These are phyloP conservation scores for Melipona bicolor DNA, from an alignment of 2,888 invertebrate species.

Conservation along the genomic window DNA sequence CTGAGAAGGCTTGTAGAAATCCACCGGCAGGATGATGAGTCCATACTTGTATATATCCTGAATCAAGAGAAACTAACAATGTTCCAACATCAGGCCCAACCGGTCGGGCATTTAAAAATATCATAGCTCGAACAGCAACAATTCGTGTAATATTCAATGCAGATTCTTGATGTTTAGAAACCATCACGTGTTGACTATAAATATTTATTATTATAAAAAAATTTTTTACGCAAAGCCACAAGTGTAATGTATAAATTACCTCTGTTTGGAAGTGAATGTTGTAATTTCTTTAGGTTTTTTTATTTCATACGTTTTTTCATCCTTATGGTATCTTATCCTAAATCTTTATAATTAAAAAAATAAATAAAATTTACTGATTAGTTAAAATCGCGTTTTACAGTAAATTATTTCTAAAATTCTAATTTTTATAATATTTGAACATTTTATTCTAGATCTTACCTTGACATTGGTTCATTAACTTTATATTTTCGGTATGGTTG, in stretches of 20 bases:
- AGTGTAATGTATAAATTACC: constrained; percentile 18
- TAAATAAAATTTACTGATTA: not conserved
- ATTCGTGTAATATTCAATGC: constrained; percentile 79
- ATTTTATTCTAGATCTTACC: constrained; percentile 62
- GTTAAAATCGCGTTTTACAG: not conserved
- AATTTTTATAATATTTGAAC: not conserved
- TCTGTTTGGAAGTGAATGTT: not conserved
- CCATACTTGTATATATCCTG: constrained; percentile 92
- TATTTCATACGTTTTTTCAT: not conserved
- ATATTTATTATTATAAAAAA: not conserved
- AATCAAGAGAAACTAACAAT: constrained; percentile 90
- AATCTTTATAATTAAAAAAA: constrained; percentile 32
- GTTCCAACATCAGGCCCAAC: constrained; percentile 87
- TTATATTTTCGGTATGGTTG: constrained; percentile 86
- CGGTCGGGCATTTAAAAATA: constrained; percentile 88
- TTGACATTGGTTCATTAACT: constrained; percentile 82
- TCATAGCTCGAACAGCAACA: constrained; percentile 88
- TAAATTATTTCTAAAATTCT: not conserved
- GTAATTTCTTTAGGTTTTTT: not conserved
- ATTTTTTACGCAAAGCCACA: not conserved
- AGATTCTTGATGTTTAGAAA: constrained; percentile 63
- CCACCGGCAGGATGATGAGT: constrained; percentile 92
- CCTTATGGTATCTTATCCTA: constrained; percentile 25
- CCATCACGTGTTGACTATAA: constrained; percentile 4
- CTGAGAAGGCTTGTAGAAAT: constrained; percentile 89